These are phyloP conservation scores for Apamea anceps DNA, from an alignment of 2,888 invertebrate species.

Conservation along the genomic window DNA sequence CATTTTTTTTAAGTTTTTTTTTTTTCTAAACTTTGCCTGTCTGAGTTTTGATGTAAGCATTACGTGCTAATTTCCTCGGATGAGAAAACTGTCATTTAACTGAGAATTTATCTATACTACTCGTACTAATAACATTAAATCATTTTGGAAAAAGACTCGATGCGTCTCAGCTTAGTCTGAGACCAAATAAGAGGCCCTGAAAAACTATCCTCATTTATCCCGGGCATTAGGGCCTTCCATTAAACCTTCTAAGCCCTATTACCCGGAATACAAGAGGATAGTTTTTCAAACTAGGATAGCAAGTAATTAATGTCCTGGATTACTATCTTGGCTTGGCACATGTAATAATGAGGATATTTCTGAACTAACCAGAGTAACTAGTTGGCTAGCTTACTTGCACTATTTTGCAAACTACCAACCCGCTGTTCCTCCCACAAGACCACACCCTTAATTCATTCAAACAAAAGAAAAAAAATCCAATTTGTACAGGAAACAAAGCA, in stretches of 20 bases:
- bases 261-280: background rate
- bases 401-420: background rate
- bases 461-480: constrained; percentile 70
- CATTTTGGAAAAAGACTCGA: background rate
- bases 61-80: background rate
- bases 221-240: background rate
- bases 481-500: constrained; percentile 75
- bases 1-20: no score
- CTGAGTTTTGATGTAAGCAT: no score
- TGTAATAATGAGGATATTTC: background rate
- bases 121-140: background rate
- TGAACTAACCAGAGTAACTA: background rate
- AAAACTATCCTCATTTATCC: background rate
- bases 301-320: background rate
- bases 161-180: background rate
- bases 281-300: background rate
- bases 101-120: background rate
- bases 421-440: constrained; percentile 18
- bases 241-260: background rate
- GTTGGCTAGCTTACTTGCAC: background rate
- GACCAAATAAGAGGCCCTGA: background rate
- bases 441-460: constrained; percentile 71
- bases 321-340: background rate
- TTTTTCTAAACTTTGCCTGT: no score
- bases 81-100: background rate